A percentile compares a stretch with the other conserved stretches of the same genome.
These are phyloP conservation scores for Serilophus lunatus DNA, from an alignment of 2,113 vertebrate species.

Conservation along the genomic window DNA sequence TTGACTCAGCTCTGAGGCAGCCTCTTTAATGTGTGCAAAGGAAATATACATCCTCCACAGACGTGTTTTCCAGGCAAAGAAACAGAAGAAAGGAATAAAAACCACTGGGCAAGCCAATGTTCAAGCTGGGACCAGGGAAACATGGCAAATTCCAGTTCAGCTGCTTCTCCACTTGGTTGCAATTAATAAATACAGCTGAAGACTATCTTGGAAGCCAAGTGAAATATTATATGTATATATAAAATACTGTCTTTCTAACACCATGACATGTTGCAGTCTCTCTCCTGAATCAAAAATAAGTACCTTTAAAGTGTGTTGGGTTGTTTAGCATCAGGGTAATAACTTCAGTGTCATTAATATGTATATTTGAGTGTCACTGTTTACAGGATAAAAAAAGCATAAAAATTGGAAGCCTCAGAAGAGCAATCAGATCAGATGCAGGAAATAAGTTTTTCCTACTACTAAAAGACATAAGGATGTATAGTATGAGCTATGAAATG, in stretches of 20 bases:
- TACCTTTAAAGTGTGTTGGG: not conserved
- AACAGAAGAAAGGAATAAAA: not conserved
- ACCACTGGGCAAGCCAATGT: not conserved
- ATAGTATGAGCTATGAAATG: not conserved
- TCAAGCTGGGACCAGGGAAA: not conserved
- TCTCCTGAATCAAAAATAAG: not conserved
- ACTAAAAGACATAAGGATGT: rapidly evolving
- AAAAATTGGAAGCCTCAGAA: not conserved
- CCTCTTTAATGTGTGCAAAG: not conserved
- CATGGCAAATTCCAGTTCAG: not conserved
- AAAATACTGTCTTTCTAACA: not conserved
- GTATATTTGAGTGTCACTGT: not conserved
- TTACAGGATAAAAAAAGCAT: not conserved
- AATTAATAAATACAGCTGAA: not conserved
- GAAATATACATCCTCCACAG: not conserved
- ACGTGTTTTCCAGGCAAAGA: not conserved
- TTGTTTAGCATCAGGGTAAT: not conserved
- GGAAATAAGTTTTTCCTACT: not conserved
- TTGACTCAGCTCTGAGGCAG: not conserved
- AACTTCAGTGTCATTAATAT: not conserved
- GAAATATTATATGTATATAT: not conserved
- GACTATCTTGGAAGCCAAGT: not conserved
- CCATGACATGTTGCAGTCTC: not conserved
- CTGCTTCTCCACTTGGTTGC: not conserved
- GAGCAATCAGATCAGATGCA: not conserved